phyloP scores from a whole-genome alignment of 1,140 invertebrate genomes.

The Listronotus bonariensis region DNA sequence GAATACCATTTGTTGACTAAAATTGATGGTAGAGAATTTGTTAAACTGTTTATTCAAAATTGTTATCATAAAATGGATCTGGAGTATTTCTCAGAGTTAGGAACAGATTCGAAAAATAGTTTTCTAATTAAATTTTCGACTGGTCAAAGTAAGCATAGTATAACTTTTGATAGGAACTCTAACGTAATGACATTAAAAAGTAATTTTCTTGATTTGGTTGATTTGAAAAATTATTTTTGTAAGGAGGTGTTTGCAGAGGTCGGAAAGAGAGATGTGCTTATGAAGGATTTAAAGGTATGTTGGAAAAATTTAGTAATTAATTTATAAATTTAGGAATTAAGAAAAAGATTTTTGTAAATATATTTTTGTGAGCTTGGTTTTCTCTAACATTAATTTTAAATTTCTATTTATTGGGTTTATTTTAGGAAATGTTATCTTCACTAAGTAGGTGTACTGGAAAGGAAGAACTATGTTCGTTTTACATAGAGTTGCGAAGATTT shows the following conservation, averaged over 20 bases:
- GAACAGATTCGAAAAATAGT: constrained; percentile 20
- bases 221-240: constrained; percentile 25
- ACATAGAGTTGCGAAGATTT: too few relatives aligned
- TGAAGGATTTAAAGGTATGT: constrained; percentile 11
- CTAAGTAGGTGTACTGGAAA: too few relatives aligned
- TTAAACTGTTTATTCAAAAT: constrained; percentile 31
- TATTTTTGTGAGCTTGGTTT: too few relatives aligned
- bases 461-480: too few relatives aligned
- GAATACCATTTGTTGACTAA: constrained; percentile 30
- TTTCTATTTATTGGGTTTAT: too few relatives aligned
- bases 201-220: constrained; percentile 7
- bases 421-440: too few relatives aligned
- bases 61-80: constrained; percentile 38
- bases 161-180: constrained; percentile 19
- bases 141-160: constrained; percentile 21
- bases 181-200: constrained; percentile 24
- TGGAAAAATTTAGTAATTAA: too few relatives aligned
- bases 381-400: too few relatives aligned
- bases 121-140: constrained; percentile 32
- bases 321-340: too few relatives aligned
- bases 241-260: constrained; percentile 3
- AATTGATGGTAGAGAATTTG: constrained; percentile 26
- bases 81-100: constrained; percentile 34
- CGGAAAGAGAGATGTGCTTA: not conserved
- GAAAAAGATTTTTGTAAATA: too few relatives aligned